Base-by-base conservation (phyloP, 2,888 invertebrate genomes). In the Cryptophagus acutangulus region DNA sequence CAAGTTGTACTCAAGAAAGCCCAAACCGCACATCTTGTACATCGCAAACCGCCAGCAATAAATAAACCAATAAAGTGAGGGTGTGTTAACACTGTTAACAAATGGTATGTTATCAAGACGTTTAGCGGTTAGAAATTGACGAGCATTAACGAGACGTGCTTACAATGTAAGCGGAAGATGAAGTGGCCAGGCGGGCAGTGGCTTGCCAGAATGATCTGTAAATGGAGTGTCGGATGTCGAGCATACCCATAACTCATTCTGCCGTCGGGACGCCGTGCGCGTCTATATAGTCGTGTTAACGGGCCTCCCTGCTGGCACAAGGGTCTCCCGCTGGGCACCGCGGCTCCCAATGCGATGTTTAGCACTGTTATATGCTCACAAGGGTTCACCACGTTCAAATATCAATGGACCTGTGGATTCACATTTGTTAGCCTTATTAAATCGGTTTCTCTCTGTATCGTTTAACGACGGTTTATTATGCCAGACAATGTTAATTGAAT, bases 121-220 rank as follows among this genome's bases (percentile, higher is more conserved):
- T 65, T 63, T 60, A 62, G 56, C 58, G 54, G 54, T 43, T 54
- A 53, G 58, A 62, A 63, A 66, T 63, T 60, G 64, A 62, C 60
- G 54, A 57, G 58, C 61, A 61, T 64, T 63, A 63, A 61, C 60
- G 61, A 13, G 12, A 59, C 57, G 61, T 60, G 55, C 58, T 57
- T 48, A 26, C 55, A 57, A 54, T 55, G 56, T 51, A 53, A 34
- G 55, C 58, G 62, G 61, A 65, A 65, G 72, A 72, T 71, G 69
- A 69, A 72, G 71, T 68, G 70, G 70, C 69, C 71, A 63, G 65
- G 59, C 66, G 66, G 68, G 69, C 70, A 69, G 66, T 68, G 62
- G 63, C 55, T 71, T 71, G 71, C 71, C 72, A 70, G 72, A 74
- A 74, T 74, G 72, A 72, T 74, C 74, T 74, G 73, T 73, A 73